A percentile compares a stretch with the other conserved stretches of the same genome.
These are phyloP conservation scores for Saccostrea glomerata DNA, from an alignment of 1,140 invertebrate species.

Conservation along the genomic window DNA sequence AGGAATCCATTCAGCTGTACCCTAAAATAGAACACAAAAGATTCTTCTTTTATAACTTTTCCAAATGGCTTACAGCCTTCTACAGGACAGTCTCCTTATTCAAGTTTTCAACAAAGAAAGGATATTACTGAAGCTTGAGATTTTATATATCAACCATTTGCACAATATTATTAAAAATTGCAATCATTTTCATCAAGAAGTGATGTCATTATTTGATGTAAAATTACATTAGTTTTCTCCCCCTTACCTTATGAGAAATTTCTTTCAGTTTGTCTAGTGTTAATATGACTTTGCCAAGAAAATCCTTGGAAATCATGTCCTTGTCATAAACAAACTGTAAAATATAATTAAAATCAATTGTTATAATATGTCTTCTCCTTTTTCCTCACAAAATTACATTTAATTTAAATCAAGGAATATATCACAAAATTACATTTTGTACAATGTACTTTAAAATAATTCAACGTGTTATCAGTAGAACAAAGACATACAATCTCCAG, in stretches of 20 bases:
- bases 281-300: conserved; percentile 81
- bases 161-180: no score
- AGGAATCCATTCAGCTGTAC: conserved; percentile 66
- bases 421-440: no score
- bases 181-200: no score
- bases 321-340: conserved; percentile 82
- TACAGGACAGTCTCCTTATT: no score
- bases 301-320: conserved; percentile 82
- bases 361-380: neutral
- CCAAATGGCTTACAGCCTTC: no score
- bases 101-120: no score
- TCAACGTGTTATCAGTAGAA: neutral
- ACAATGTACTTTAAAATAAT: no score
- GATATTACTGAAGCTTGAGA: no score
- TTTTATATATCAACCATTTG: no score
- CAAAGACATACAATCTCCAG: conserved; percentile 80
- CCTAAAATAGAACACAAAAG: conserved; percentile 54
- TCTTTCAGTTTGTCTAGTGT: conserved; percentile 80
- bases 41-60: no score
- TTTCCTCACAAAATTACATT: neutral
- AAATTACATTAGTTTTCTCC: no score
- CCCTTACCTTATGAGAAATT: conserved; percentile 75
- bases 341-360: neutral
- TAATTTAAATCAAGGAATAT: neutral
- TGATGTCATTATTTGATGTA: no score